Evolutionary conservation across 2,113 vertebrate species (phyloP).

Genomic region (Pluvianellus socialis): DNA sequence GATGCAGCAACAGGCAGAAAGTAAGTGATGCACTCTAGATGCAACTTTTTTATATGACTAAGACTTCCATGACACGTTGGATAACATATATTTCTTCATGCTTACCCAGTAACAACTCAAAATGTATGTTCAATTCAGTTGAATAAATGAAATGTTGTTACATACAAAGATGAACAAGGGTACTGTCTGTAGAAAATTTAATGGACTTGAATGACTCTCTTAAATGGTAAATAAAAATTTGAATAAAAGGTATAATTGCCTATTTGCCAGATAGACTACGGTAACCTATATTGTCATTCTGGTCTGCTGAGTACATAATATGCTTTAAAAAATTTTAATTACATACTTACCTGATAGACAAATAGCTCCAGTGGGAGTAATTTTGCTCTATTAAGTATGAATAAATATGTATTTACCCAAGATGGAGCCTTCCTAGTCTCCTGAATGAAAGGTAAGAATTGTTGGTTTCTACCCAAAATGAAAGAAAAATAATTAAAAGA

Average conservation of each 20-base stretch:
- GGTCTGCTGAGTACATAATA: slow-evolving; percentile 12
- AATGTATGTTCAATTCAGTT: neutral
- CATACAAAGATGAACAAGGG: neutral
- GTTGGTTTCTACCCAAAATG: neutral
- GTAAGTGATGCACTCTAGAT: neutral
- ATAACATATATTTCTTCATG: neutral
- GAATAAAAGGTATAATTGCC: slow-evolving; percentile 27
- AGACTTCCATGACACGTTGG: neutral
- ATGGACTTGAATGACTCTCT: neutral
- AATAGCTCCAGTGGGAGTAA: slow-evolving; percentile 14
- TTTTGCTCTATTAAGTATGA: slow-evolving; percentile 24
- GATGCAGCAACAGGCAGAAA: neutral
- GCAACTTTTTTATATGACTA: neutral
- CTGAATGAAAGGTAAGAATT: neutral
- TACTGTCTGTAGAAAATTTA: neutral
- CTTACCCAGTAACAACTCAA: neutral
- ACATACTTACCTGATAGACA: slow-evolving; percentile 27
- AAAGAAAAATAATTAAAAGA: neutral
- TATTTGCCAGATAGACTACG: neutral
- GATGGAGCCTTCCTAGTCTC: neutral
- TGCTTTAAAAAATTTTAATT: slow-evolving; percentile 41
- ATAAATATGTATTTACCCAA: slow-evolving; percentile 43
- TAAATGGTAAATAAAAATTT: slow-evolving; percentile 21
- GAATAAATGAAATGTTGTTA: neutral
- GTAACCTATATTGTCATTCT: slow-evolving; percentile 19